A percentile compares a stretch with the other conserved stretches of the same genome.
phyloP scores from a whole-genome alignment of 2,797 vertebrate species.

The Danio aesculapii region DNA sequence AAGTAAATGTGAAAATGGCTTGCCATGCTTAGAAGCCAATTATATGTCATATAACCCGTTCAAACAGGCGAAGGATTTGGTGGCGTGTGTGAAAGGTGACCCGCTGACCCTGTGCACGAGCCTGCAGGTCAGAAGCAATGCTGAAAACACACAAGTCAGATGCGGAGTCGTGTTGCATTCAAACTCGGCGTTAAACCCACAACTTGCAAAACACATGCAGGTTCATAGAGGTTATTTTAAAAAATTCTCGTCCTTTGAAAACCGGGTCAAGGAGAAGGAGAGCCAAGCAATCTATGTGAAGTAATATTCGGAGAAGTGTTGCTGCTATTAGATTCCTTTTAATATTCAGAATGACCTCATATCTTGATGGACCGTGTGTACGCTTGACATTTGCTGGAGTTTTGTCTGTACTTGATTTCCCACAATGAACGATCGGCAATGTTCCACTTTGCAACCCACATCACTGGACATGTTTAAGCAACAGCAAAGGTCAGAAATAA shows the following conservation, averaged over 20 bases:
- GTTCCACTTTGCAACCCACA: constrained; percentile 10
- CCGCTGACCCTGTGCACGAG: constrained; percentile 36
- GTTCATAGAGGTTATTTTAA: constrained; percentile 17
- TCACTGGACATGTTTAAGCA: constrained; percentile 15
- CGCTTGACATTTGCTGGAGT: constrained; percentile 4
- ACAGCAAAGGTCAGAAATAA: neutral
- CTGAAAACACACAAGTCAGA: constrained; percentile 5
- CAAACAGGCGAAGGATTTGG: constrained; percentile 39
- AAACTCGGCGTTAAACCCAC: neutral
- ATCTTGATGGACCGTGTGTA: constrained; percentile 8
- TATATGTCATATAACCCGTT: constrained; percentile 49
- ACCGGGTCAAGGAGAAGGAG: constrained; percentile 33
- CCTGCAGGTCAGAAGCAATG: constrained; percentile 12
- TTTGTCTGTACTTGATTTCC: constrained; percentile 9
- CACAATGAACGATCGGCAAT: constrained; percentile 3
- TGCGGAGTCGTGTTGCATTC: neutral
- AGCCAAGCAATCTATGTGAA: neutral
- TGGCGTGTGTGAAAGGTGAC: constrained; percentile 50
- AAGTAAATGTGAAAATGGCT: too few relatives aligned
- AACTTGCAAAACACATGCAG: neutral
- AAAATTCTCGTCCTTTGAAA: constrained; percentile 2
- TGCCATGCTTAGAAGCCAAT: constrained; percentile 48
- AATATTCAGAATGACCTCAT: neutral
- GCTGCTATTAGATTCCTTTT: neutral
- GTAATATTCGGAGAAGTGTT: constrained; percentile 40